Conservation (phyloP, 2,113 vertebrate species). For the Rhodinocichla rosea region DNA sequence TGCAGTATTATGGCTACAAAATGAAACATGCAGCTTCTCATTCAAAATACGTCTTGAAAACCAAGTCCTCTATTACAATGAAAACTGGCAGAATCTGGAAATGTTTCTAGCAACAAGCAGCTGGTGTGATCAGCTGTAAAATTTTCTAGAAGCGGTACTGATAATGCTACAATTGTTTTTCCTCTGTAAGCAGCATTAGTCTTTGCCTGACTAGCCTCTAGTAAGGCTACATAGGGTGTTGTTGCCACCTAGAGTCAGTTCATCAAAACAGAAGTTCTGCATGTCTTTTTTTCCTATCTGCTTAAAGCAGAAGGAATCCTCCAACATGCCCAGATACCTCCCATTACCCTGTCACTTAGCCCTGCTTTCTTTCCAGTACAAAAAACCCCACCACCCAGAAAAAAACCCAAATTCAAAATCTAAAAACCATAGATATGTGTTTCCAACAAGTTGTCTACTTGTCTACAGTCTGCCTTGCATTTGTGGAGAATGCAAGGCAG, state of each 20-base stretch:
- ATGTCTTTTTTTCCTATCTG: background rate
- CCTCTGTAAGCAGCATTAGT: background rate
- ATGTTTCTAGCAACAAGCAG: background rate
- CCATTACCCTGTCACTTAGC: background rate
- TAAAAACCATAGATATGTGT: fast-evolving
- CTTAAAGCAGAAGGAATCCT: background rate
- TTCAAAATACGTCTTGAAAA: background rate
- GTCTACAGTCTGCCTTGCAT: no score
- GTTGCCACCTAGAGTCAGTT: constrained; percentile 71
- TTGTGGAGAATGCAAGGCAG: background rate
- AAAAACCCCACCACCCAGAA: fast-evolving
- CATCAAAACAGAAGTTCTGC: background rate
- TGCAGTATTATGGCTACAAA: background rate
- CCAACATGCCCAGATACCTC: background rate
- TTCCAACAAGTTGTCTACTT: background rate
- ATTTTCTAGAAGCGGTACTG: background rate
- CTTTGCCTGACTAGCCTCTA: background rate
- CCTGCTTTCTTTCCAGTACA: background rate
- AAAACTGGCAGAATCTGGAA: background rate
- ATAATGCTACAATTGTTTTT: background rate
- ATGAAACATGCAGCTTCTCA: background rate
- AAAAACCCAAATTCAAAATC: background rate
- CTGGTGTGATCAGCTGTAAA: background rate
- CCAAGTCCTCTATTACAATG: background rate
- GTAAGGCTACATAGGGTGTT: background rate